These are phyloP conservation scores for Pollimyrus isidori DNA, from an alignment of 2,113 vertebrate species.

Conservation along the genomic window DNA sequence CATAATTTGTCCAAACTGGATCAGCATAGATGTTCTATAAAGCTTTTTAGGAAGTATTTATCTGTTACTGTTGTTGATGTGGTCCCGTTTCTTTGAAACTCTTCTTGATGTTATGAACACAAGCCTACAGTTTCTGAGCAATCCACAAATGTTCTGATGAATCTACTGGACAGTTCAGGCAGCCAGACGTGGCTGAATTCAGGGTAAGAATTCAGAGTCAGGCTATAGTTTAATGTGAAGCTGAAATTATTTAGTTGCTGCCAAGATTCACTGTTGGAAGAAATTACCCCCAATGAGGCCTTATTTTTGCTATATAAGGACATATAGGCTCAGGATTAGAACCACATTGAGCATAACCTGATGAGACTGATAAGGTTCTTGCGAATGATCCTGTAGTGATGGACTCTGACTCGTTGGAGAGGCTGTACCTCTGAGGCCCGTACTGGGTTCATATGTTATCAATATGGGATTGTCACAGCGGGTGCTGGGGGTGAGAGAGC, in stretches of 20 bases:
- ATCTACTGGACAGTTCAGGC: background rate
- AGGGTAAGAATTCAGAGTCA: background rate
- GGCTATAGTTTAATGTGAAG: background rate
- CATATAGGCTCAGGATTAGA: background rate
- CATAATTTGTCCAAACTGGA: background rate
- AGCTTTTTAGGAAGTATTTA: background rate
- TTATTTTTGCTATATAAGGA: background rate
- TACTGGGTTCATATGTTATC: background rate
- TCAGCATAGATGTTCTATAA: background rate
- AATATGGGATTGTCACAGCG: background rate
- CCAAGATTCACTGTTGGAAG: background rate
- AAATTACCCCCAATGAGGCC: background rate
- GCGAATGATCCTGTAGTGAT: background rate
- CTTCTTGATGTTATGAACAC: background rate
- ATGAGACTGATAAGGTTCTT: background rate
- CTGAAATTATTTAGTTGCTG: background rate
- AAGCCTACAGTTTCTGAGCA: background rate
- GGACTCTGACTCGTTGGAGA: background rate
- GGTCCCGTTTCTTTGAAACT: background rate
- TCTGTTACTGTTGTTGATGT: background rate
- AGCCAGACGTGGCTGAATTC: background rate
- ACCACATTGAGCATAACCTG: background rate
- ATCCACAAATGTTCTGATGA: background rate
- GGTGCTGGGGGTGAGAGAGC: background rate
- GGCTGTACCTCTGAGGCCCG: background rate